A percentile compares a stretch with the other conserved stretches of the same genome.
phyloP scores from a whole-genome alignment of 2,113 vertebrate genomes.

The Nerophis ophidion region DNA sequence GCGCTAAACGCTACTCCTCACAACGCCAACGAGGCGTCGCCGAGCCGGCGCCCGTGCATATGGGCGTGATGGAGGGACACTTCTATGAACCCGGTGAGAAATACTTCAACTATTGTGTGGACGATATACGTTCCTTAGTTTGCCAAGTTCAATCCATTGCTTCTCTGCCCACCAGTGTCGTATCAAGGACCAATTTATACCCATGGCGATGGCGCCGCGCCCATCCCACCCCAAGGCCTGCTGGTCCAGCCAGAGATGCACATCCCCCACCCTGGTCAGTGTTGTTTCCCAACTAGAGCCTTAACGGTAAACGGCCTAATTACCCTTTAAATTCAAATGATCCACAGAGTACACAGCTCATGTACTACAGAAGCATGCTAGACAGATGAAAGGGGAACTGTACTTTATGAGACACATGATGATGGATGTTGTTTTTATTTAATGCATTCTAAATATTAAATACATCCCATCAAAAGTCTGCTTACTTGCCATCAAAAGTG shows the following conservation, averaged over 20 bases:
- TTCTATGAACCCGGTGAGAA: conserved; percentile 91
- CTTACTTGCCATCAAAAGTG: too few relatives aligned
- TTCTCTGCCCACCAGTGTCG: conserved; percentile 74
- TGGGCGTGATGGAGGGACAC: conserved; percentile 95
- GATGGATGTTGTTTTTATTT: too few relatives aligned
- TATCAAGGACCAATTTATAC: conserved; percentile 97
- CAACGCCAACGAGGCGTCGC: conserved; percentile 89
- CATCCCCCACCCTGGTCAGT: conserved; percentile 71
- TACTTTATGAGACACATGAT: too few relatives aligned
- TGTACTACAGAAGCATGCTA: too few relatives aligned
- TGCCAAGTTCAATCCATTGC: not conserved
- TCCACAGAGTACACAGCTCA: too few relatives aligned
- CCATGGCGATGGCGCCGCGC: conserved; percentile 84
- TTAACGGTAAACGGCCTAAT: too few relatives aligned
- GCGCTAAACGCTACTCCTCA: conserved; percentile 93
- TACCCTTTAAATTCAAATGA: too few relatives aligned
- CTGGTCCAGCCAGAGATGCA: conserved; percentile 98
- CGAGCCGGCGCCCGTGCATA: conserved; percentile 84
- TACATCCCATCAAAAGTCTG: too few relatives aligned
- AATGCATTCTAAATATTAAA: too few relatives aligned
- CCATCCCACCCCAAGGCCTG: conserved; percentile 92
- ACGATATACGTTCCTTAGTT: not conserved
- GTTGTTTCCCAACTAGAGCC: too few relatives aligned
- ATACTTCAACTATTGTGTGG: too few relatives aligned
- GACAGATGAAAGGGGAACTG: too few relatives aligned